Base-by-base conservation (phyloP, 1,140 invertebrate species). In the Neodiprion virginianus region DNA sequence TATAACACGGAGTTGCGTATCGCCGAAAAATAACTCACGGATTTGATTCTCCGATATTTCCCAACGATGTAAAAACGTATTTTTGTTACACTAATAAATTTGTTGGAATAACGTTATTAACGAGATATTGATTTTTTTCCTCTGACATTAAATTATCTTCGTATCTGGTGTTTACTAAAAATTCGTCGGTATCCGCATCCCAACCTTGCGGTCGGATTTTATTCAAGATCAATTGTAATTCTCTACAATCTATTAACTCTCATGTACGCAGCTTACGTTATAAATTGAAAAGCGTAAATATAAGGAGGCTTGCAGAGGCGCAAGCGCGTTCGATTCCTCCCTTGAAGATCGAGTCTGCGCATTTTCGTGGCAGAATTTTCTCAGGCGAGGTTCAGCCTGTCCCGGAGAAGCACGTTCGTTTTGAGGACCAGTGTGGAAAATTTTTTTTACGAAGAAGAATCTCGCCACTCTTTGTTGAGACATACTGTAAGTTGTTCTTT, bases 301-400 rank as follows among this genome's bases (percentile, higher is more conserved):
- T 40, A 40, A 61, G 53, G 4, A 4, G 53, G n/a, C 11, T 17
- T 61, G 53, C 53, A 14, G 53, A 40, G 53, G 53, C 53, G 53
- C 53, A 61, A 17, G 53, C 53, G 53, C 53, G 53, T 61, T 61
- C 53, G 4, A 61, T 61, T 61, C 53, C 53, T 61, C 53, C 53
- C 53, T 61, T 61, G 53, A 14, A 61, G n/a, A 61, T 61, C n/a
- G 53, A 61, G 11, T 61, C 53, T 61, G 53, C 53, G 53, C 53
- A 61, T 61, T 12, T 61, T 61, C n/a, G 8, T 61, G n/a, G 28
- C 53, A 17, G 11, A 61, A 61, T 61, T 61, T 61, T 61, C 53
- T 14, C 53, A 61, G 53, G 53, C 53, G 53, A 61, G 53, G 53
- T 61, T 61, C 53, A 14, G 11, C 53, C 53, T 61, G 53, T 61